Base-by-base conservation (phyloP, 2,113 vertebrate genomes). In the Alaudala cheleensis region DNA sequence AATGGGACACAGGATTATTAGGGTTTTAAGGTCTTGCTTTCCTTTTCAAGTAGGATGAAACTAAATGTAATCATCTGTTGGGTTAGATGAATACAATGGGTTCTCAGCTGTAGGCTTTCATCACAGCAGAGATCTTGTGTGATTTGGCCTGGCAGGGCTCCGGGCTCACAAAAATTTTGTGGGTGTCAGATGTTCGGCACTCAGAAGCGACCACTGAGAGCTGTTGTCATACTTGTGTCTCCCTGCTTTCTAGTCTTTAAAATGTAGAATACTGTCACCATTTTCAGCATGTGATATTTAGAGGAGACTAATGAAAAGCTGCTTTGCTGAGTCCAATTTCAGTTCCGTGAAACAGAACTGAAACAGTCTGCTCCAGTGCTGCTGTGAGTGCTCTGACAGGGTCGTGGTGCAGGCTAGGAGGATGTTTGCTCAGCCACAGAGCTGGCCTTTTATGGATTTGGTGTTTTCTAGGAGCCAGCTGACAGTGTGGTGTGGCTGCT, bases 31-130 rank as follows among this genome's bases (percentile, higher is more conserved):
- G 44, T 67, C 85, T 91, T 71, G 39, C 81, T 92, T 90, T 80
- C 64, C 65, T 88, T 96, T 97, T 93, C 90, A 93, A 88, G 82
- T 20, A 71, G 90, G 72, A 78, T 96, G 74, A 95, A 90, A 60
- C 90, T 78, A n/a, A 93, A 83, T 86, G 56, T 31, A 94, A 31
- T 94, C 40, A 93, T 92, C 56, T 77, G 51, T 73, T 94, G 86
- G 67, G 71, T 82, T 61, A 50, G 79, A 81, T 24, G 82, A 90
- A 53, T 31, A 86, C 79, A 74, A 70, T 86, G 76, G 53, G 15
- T 56, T 92, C 92, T 95, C 51, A 83, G 93, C 79, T 19, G 39
- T 9, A 66, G 58, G 60, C 64, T 92, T 87, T 83, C 81, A 89
- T 86, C 85, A 49, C 50, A 49, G 67, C 8, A 4, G 28, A 0